Conservation (phyloP, 2,797 vertebrate genomes). For the Xenops minutus region DNA sequence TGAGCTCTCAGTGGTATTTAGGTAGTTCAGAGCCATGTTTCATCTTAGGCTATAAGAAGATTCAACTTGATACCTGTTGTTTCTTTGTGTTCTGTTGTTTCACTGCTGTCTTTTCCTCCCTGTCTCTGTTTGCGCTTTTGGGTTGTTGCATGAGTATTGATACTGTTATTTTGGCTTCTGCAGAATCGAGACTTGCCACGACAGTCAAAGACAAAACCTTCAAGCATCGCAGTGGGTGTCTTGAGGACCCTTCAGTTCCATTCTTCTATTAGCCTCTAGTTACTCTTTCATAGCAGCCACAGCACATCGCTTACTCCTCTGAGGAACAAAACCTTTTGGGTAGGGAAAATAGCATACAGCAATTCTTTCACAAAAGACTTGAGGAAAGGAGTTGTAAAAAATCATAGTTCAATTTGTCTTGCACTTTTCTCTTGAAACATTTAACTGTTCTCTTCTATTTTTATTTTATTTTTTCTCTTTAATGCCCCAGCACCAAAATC, state of each 20-base stretch:
- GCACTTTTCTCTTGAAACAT: not conserved
- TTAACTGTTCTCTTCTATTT: not conserved
- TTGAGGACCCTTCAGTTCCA: not conserved
- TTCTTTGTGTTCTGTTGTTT: not conserved
- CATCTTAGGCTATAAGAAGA: not conserved
- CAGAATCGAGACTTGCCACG: not conserved
- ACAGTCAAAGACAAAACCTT: not conserved
- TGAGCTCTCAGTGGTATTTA: not conserved
- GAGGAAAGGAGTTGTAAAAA: not conserved
- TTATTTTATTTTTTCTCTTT: not conserved
- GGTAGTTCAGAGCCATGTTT: not conserved
- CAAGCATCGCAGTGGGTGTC: not conserved
- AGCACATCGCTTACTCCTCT: not conserved
- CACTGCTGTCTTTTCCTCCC: not conserved
- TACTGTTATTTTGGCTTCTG: not conserved
- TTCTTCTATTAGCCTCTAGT: not conserved
- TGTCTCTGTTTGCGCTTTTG: not conserved
- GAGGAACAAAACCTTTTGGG: not conserved
- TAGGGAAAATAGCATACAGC: not conserved
- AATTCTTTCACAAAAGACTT: not conserved
- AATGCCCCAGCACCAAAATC: not conserved
- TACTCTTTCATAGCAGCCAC: not conserved
- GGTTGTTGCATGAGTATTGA: not conserved
- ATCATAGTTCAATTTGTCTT: not conserved
- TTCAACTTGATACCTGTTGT: not conserved